phyloP scores from a whole-genome alignment of 2,797 vertebrate species.

The Malacoraja senta region DNA sequence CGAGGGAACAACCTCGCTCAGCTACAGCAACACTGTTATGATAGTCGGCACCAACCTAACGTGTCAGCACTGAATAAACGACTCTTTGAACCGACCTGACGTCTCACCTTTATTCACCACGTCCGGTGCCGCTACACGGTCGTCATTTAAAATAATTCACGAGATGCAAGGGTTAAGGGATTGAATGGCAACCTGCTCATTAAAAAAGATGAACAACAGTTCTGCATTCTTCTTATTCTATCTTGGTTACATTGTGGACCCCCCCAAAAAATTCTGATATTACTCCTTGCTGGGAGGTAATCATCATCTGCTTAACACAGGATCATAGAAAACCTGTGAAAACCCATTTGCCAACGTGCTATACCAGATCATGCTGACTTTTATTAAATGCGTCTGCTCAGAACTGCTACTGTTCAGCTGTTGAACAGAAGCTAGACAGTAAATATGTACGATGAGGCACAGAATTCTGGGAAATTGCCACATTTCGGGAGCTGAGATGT shows the following conservation, averaged over 20 bases:
- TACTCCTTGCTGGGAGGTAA: background rate
- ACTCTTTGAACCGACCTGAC: too few species aligned
- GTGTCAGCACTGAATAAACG: too few species aligned
- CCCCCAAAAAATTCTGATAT: background rate
- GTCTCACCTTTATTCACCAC: too few species aligned
- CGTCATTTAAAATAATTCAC: background rate
- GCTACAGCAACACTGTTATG: too few species aligned
- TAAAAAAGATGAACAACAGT: background rate
- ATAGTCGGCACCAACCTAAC: too few species aligned
- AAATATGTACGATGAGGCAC: too few species aligned
- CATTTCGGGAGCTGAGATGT: too few species aligned
- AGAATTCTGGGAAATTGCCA: too few species aligned
- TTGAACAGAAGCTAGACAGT: too few species aligned
- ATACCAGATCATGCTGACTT: background rate
- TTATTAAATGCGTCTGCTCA: background rate
- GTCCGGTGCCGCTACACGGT: too few species aligned
- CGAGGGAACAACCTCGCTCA: too few species aligned
- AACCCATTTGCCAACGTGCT: background rate
- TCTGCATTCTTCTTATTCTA: background rate
- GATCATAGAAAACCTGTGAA: background rate
- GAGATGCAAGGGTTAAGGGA: background rate
- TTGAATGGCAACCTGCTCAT: background rate
- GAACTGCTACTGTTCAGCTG: too few species aligned
- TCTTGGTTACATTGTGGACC: background rate
- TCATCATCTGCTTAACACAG: background rate